phyloP scores from a whole-genome alignment of 2,888 invertebrate genomes.

The Melieria crassipennis region DNA sequence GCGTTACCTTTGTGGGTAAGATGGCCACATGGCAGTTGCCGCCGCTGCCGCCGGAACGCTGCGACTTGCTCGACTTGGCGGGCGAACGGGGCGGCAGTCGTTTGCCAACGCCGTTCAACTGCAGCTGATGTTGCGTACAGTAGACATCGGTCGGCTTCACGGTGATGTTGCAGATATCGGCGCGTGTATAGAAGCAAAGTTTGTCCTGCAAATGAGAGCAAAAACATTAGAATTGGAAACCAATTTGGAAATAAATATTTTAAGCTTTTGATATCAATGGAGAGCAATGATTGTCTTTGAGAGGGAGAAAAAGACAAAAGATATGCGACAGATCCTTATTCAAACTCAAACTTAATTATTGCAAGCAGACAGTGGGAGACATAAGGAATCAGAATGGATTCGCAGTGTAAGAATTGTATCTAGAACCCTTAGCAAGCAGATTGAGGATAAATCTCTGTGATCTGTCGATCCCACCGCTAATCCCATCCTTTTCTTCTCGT shows the following conservation, averaged over 20 bases:
- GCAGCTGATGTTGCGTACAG: constrained; percentile 35
- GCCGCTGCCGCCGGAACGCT: too few species aligned
- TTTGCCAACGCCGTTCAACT: constrained; percentile 44
- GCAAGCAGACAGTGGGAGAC: too few species aligned
- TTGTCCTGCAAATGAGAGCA: constrained; percentile 37
- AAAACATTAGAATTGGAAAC: constrained; percentile 10
- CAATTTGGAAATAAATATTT: constrained; percentile 3
- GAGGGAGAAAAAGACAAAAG: not conserved
- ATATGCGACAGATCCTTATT: too few species aligned
- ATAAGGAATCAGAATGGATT: too few species aligned
- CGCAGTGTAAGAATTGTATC: too few species aligned
- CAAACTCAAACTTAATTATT: too few species aligned
- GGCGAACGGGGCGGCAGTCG: constrained; percentile 58
- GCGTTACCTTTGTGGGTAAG: too few species aligned
- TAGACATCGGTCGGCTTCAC: constrained; percentile 47
- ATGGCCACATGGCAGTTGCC: constrained; percentile 45
- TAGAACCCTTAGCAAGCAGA: too few species aligned
- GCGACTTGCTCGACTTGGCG: constrained; percentile 54
- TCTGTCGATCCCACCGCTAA: too few species aligned
- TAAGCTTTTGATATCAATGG: not conserved
- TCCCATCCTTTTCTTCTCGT: too few species aligned
- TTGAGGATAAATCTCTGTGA: too few species aligned
- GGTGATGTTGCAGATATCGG: constrained; percentile 57
- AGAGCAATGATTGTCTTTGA: not conserved
- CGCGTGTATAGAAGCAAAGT: constrained; percentile 54